A percentile compares a stretch with the other conserved stretches of the same genome.
Conservation (phyloP, 2,888 invertebrate genomes). For the Ctenicera cuprea region DNA sequence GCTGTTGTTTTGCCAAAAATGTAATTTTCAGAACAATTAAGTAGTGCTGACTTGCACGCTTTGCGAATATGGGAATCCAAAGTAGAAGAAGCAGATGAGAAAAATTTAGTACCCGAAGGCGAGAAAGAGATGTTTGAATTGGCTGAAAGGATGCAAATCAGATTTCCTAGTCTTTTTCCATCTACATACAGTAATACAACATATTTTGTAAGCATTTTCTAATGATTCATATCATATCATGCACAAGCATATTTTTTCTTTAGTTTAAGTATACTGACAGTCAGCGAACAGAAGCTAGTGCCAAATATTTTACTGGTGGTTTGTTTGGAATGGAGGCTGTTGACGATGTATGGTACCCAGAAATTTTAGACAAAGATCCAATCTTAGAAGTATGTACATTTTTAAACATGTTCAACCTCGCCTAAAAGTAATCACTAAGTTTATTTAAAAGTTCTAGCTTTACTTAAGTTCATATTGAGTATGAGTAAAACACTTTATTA, state of each 20-base stretch:
- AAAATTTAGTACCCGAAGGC: constrained; percentile 82
- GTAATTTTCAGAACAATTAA: constrained; percentile 22
- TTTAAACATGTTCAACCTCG: neutral
- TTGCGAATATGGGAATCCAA: constrained; percentile 59
- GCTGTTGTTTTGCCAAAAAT: neutral
- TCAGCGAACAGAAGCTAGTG: constrained; percentile 85
- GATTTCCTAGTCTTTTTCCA: constrained; percentile 81
- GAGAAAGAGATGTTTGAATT: constrained; percentile 84
- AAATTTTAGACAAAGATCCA: constrained; percentile 75
- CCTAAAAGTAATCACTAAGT: constrained; percentile 1
- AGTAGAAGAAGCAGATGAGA: constrained; percentile 62
- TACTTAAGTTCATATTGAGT: too few species aligned
- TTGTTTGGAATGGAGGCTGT: constrained; percentile 82
- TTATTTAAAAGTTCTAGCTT: too few species aligned
- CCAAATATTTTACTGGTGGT: constrained; percentile 83
- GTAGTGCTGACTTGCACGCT: constrained; percentile 33
- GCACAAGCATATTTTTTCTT: constrained; percentile 55
- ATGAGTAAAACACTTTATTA: too few species aligned
- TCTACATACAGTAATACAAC: constrained; percentile 73
- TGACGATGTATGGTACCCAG: constrained; percentile 79
- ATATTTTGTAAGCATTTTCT: constrained; percentile 24
- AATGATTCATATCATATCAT: neutral
- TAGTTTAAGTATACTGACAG: constrained; percentile 87
- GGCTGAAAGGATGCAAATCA: constrained; percentile 83
- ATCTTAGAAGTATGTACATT: constrained; percentile 66